A percentile compares a stretch with the other conserved stretches of the same genome.
These are phyloP conservation scores for Notolabrus celidotus DNA, from an alignment of 2,797 vertebrate species.

Conservation along the genomic window DNA sequence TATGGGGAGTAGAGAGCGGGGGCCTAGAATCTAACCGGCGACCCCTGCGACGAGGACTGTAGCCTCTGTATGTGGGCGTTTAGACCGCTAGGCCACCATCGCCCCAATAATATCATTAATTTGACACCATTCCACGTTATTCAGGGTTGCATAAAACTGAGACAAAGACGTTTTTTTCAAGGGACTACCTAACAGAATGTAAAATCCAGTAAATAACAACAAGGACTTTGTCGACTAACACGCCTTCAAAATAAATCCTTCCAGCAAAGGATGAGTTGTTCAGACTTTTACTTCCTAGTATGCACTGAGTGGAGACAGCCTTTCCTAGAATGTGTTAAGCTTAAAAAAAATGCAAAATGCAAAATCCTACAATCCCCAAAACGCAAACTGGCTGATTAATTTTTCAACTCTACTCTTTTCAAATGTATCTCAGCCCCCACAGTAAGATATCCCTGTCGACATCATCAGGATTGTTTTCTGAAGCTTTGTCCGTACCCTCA, in stretches of 20 bases:
- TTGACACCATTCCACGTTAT: constrained; percentile 4
- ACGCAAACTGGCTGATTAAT: no score
- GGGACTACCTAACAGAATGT: not conserved
- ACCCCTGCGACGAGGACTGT: no score
- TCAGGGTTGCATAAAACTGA: not conserved
- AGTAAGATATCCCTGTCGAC: not conserved
- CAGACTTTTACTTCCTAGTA: not conserved
- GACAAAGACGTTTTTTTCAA: constrained; percentile 1
- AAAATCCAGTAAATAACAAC: not conserved
- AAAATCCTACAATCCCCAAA: no score
- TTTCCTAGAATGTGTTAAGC: not conserved
- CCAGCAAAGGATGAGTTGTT: not conserved
- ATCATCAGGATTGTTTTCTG: not conserved
- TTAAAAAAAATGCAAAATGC: not conserved
- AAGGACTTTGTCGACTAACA: not conserved
- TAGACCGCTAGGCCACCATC: no score
- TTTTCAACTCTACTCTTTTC: no score
- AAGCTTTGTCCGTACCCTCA: constrained; percentile 89
- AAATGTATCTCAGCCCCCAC: not conserved
- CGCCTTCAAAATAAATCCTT: not conserved
- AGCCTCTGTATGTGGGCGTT: no score
- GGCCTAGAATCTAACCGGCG: no score
- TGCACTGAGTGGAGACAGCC: not conserved
- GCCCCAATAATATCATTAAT: not conserved
- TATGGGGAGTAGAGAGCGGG: no score